Evolutionary conservation across 2,797 vertebrate species (phyloP).

Genomic region (Enteromius thamalakanensis): DNA sequence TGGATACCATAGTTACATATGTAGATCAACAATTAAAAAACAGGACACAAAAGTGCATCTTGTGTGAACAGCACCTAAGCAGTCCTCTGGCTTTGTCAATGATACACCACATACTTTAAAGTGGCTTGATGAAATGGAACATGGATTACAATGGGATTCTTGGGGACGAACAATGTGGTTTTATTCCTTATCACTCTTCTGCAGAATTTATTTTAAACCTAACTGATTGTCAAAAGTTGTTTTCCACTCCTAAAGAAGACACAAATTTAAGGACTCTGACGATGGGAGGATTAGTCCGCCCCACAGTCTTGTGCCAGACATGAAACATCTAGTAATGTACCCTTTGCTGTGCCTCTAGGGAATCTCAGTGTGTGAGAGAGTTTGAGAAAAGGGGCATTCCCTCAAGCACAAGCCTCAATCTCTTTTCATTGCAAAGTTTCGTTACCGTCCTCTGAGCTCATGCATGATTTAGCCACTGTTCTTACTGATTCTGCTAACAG

Average conservation of each 20-base stretch:
- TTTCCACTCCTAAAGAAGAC: slow-evolving; percentile 4
- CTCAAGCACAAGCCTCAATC: slow-evolving; percentile 19
- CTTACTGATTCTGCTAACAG: slow-evolving; percentile 49
- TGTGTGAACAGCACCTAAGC: background rate
- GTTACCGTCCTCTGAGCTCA: slow-evolving; percentile 54
- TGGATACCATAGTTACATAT: background rate
- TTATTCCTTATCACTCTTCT: slow-evolving; percentile 3
- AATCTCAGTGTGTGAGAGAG: slow-evolving; percentile 5
- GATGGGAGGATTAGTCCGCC: background rate
- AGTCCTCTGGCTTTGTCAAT: slow-evolving; percentile 2
- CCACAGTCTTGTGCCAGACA: slow-evolving; percentile 3
- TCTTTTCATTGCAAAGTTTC: slow-evolving; percentile 46
- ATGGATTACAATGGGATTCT: slow-evolving; percentile 10
- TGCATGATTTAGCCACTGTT: slow-evolving; percentile 59
- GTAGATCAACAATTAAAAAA: background rate
- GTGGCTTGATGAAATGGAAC: background rate
- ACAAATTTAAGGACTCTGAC: slow-evolving; percentile 12
- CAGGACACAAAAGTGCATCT: background rate
- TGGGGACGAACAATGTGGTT: background rate
- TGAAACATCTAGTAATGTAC: slow-evolving; percentile 11
- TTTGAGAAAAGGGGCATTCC: slow-evolving; percentile 13
- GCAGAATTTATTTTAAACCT: slow-evolving; percentile 13
- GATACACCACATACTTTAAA: background rate
- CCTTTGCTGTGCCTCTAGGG: slow-evolving; percentile 3
- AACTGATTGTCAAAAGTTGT: slow-evolving; percentile 59